These are phyloP conservation scores for Arge pagana DNA, from an alignment of 2,888 invertebrate genomes.

Conservation along the genomic window DNA sequence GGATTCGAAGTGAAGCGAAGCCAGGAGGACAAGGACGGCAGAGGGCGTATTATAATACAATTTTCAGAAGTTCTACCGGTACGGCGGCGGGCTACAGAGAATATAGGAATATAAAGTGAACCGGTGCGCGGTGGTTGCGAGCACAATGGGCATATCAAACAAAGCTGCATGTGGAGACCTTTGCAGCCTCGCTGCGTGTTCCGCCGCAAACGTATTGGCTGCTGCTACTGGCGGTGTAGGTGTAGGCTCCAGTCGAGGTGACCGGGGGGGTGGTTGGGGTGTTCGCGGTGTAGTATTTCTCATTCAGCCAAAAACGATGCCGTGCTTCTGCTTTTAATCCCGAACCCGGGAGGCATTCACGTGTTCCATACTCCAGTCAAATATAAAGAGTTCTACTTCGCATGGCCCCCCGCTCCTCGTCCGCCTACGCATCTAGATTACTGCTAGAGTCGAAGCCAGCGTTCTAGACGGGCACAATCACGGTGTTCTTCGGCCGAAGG, in stretches of 20 bases:
- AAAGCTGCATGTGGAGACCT: slow-evolving; percentile 46
- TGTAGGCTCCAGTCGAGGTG: no score
- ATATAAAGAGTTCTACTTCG: slow-evolving; percentile 48
- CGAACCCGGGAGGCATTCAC: slow-evolving; percentile 50
- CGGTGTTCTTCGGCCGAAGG: no score
- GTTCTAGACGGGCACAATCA: no score
- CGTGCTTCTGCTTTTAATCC: slow-evolving; percentile 50
- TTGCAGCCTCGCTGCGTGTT: slow-evolving; percentile 4
- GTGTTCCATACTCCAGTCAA: slow-evolving; percentile 41
- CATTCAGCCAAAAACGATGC: slow-evolving; percentile 55
- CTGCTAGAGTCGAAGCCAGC: no score
- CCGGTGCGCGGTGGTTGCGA: slow-evolving; percentile 53
- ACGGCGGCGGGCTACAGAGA: slow-evolving; percentile 20
- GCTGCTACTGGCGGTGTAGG: neutral
- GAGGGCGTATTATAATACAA: slow-evolving; percentile 52
- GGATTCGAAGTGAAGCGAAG: neutral
- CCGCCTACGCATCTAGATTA: slow-evolving; percentile 24
- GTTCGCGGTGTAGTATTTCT: slow-evolving; percentile 58
- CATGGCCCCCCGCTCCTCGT: slow-evolving; percentile 36
- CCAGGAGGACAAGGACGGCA: neutral
- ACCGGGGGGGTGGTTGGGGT: slow-evolving; percentile 51
- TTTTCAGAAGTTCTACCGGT: slow-evolving; percentile 47
- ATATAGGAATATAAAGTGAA: slow-evolving; percentile 49
- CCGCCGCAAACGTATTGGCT: slow-evolving; percentile 8
- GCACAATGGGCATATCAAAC: slow-evolving; percentile 56